A percentile compares a stretch with the other conserved stretches of the same genome.
phyloP scores from a whole-genome alignment of 2,113 vertebrate species.

The Phylloscopus whistleri region DNA sequence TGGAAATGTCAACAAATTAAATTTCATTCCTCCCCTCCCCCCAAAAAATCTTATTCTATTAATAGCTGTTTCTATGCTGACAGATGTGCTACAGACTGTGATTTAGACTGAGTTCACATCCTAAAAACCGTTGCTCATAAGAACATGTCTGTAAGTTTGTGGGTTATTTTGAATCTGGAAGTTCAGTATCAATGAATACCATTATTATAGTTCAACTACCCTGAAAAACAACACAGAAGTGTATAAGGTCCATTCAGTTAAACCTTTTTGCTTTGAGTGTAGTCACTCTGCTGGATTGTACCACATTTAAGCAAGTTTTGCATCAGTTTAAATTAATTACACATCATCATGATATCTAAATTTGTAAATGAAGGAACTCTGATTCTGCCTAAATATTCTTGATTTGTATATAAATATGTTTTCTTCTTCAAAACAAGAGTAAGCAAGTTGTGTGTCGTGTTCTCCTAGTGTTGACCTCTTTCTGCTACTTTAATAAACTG shows the following conservation, averaged over 20 bases:
- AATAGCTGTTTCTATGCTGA: not conserved
- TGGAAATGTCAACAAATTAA: not conserved
- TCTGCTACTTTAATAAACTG: conserved; percentile 66
- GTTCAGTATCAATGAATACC: not conserved
- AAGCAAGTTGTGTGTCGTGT: conserved; percentile 8
- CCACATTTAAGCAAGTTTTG: not conserved
- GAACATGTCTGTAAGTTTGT: not conserved
- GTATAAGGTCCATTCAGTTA: not conserved
- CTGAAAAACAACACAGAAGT: not conserved
- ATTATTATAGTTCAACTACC: not conserved
- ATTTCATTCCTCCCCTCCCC: not conserved
- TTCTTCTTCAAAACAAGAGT: conserved; percentile 6
- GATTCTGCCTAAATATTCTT: not conserved
- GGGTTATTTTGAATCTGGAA: not conserved
- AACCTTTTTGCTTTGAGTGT: not conserved
- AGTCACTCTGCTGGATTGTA: not conserved
- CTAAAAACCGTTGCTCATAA: not conserved
- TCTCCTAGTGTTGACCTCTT: conserved; percentile 36
- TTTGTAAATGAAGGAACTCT: not conserved
- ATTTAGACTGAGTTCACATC: not conserved
- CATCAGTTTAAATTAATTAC: not conserved
- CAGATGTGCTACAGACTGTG: not conserved
- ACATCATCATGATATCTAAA: not conserved
- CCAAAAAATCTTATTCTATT: not conserved
- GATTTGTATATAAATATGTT: not conserved